phyloP scores from a whole-genome alignment of 37 sponge, comb jelly and placozoan species.

The Ianthella basta region DNA sequence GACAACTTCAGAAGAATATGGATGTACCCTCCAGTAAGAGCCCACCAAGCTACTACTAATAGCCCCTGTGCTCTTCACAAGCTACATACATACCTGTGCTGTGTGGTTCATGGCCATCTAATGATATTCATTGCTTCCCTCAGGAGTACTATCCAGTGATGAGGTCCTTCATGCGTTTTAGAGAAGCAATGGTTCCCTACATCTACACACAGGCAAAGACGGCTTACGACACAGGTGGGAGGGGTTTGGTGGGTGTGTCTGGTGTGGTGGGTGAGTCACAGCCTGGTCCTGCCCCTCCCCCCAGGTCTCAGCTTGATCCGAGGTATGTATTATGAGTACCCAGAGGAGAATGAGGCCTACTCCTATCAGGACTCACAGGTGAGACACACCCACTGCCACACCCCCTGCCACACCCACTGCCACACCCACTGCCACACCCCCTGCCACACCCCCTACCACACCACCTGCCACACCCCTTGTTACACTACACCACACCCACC shows the following conservation, averaged over 20 bases:
- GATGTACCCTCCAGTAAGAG: constrained; percentile 65
- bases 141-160: constrained; percentile 66
- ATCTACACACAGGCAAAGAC: constrained; percentile 63
- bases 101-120: neutral
- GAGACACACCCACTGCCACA: too few relatives aligned
- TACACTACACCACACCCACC: neutral
- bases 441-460: too few relatives aligned
- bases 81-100: neutral
- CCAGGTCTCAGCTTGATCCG: constrained; percentile 63
- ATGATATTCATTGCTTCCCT: neutral
- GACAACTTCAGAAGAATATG: constrained; percentile 58
- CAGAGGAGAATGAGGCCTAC: constrained; percentile 61
- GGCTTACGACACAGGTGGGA: constrained; percentile 69
- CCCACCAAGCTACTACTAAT: neutral
- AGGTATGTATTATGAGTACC: constrained; percentile 74
- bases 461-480: too few relatives aligned
- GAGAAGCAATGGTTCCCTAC: constrained; percentile 71
- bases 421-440: too few relatives aligned
- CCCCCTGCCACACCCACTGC: too few relatives aligned
- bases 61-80: neutral
- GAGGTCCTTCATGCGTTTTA: constrained; percentile 43
- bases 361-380: constrained; percentile 24
- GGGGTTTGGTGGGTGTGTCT: neutral
- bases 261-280: neutral
- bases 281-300: neutral